Base-by-base conservation (phyloP, 2,113 vertebrate genomes). In the Platysteira castanea region DNA sequence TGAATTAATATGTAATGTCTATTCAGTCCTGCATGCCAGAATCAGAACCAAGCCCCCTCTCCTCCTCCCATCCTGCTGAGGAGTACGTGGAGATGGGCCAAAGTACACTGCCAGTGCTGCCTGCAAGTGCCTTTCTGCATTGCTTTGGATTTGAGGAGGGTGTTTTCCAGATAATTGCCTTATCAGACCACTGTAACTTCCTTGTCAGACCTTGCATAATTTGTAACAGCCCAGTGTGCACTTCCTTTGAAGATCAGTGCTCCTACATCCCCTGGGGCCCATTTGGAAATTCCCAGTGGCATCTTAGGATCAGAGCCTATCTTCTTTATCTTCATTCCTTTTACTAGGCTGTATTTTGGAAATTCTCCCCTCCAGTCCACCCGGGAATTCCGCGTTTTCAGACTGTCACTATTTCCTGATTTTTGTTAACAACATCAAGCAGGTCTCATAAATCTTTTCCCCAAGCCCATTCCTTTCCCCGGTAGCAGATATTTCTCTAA, bases 331-430 rank as follows among this genome's bases (percentile, higher is more conserved):
- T 63, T 47, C 16, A 74, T 80, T 80, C 30, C 47, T 93, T 82
- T 42, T 28, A 71, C 24, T 46, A 16, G 17, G 12, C 46, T 54
- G 17, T 42, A 19, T 69, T 60, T 53, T 22, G 24, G 22, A 28
- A 14, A 28, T 13, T 56, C 31, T 21, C 4, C 2, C 8, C 17
- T n/a, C n/a, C n/a, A n/a, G n/a, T n/a, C 2, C 2, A 2, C 3
- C 3, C 2, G 1, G 0, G 6, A 50, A 52, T 47, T 9, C 20
- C 44, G 20, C 31, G 54, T 83, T 77, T 87, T 74, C 46, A 65
- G 20, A 24, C 23, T 73, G 42, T 31, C 54, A 15, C 39, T 85
- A 2, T 61, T 69, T 70, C 52, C 50, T 80, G 35, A 42, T 50
- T 47, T 61, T 30, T 73, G 35, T 54, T 83, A 87, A 65, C 15